These are phyloP conservation scores for Thaumatotibia leucotreta DNA, from an alignment of 1,140 invertebrate genomes.

Conservation along the genomic window DNA sequence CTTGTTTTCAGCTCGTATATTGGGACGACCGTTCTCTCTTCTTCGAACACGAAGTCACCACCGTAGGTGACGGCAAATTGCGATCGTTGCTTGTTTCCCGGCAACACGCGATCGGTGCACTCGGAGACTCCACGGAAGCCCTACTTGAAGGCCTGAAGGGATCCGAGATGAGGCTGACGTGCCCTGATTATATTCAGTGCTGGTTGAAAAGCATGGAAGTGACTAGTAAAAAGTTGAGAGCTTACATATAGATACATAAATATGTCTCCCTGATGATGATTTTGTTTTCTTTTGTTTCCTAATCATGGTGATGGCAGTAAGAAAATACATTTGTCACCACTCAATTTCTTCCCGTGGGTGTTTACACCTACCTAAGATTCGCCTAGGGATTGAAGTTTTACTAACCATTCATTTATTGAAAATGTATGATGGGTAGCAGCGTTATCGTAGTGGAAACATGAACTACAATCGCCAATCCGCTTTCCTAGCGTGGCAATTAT, in stretches of 20 bases:
- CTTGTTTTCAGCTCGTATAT: constrained; percentile 78
- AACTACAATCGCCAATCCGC: no score
- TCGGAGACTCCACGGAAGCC: constrained; percentile 77
- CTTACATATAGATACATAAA: background rate
- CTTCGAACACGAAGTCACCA: constrained; percentile 89
- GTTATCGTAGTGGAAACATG: no score
- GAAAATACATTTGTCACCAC: no score
- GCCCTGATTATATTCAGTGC: constrained; percentile 39
- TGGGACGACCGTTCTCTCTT: constrained; percentile 90
- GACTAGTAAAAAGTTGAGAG: constrained; percentile 43
- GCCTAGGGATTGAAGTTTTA: no score
- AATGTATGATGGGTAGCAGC: no score
- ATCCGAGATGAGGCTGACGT: constrained; percentile 43
- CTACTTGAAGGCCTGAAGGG: constrained; percentile 78
- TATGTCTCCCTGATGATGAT: background rate
- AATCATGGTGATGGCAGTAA: no score
- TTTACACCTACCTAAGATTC: no score
- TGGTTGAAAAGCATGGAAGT: constrained; percentile 51
- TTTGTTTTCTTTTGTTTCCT: constrained; percentile 9
- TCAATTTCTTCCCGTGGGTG: no score
- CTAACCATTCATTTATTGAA: no score
- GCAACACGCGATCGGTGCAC: constrained; percentile 82
- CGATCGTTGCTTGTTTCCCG: constrained; percentile 85
- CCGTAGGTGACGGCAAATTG: constrained; percentile 82
- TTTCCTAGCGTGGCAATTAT: no score